A percentile compares a stretch with the other conserved stretches of the same genome.
These are phyloP conservation scores for Pseudotriccus pelzelni DNA, from an alignment of 2,797 vertebrate species.

Conservation along the genomic window DNA sequence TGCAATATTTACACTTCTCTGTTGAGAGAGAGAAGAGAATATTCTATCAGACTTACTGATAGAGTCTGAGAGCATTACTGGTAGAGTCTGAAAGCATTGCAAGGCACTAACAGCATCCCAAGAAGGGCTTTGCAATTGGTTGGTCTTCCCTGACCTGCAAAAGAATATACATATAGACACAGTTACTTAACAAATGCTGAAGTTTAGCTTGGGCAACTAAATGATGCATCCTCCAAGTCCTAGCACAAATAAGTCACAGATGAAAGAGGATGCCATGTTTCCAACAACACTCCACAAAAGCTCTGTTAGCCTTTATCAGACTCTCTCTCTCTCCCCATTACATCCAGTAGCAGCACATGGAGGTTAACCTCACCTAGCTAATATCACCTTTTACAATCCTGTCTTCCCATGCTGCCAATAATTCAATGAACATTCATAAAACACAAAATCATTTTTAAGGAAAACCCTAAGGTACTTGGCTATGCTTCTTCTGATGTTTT, in stretches of 20 bases:
- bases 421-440: background rate
- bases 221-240: background rate
- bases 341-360: background rate
- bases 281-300: background rate
- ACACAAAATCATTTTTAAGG: background rate
- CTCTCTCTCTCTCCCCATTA: background rate
- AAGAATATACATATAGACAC: fast-evolving
- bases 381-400: background rate
- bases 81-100: background rate
- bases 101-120: background rate
- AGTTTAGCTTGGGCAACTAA: background rate
- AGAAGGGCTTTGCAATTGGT: background rate
- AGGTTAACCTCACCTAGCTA: background rate
- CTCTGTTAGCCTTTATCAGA: background rate
- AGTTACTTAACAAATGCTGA: background rate
- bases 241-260: background rate
- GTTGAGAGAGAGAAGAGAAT: background rate
- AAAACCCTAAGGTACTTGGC: background rate
- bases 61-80: background rate
- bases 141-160: background rate
- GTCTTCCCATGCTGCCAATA: background rate
- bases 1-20: background rate
- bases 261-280: background rate
- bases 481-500: background rate
- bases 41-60: background rate